Evolutionary conservation across 2,888 invertebrate genomes (phyloP), one percentile per base, ranked within the genome.

Genomic region (Lycaena phlaeas): DNA sequence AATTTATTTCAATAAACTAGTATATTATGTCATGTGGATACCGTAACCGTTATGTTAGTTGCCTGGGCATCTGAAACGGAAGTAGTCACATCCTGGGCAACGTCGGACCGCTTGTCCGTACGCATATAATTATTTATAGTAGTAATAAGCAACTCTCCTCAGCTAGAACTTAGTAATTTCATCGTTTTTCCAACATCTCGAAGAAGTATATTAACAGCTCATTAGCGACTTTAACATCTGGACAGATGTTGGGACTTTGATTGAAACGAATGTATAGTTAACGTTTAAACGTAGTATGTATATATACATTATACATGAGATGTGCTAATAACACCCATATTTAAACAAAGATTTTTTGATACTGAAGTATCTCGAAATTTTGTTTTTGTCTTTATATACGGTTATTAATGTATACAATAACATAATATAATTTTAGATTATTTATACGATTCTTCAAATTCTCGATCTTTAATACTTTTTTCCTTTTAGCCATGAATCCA

Each of bases 61-160:
- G 61, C 57, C 57, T 57, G 54, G 38, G 61, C 53, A 53, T 52
- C 57, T 57, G 55, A 61, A 66, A 55, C 76, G 81, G 79, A 81
- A 78, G 70, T 64, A 68, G 69, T 65, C 68, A 73, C 70, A 75
- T 81, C 78, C 81, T 79, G 75, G 61, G 57, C 58, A 58, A 52
- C 51, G 61, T 53, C 51, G 59, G 43, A 45, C 45, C 57, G 51
- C 55, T 59, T 49, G 51, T 51, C 49, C 36, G 52, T 51, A 48
- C 63, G 66, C 61, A 63, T 69, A 58, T 67, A 64, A 68, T 69
- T 59, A 62, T 49, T 51, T n/a, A n/a, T n/a, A n/a, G 52, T 50
- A 51, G 54, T 61, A 61, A 65, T 62, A 54, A 51, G 41, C n/a
- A 10, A 6, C 51, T 54, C 59, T 60, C 57, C 29, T 54, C 44